These are phyloP conservation scores for Drosophila antonietae DNA, from an alignment of 2,888 invertebrate genomes.

Conservation along the genomic window DNA sequence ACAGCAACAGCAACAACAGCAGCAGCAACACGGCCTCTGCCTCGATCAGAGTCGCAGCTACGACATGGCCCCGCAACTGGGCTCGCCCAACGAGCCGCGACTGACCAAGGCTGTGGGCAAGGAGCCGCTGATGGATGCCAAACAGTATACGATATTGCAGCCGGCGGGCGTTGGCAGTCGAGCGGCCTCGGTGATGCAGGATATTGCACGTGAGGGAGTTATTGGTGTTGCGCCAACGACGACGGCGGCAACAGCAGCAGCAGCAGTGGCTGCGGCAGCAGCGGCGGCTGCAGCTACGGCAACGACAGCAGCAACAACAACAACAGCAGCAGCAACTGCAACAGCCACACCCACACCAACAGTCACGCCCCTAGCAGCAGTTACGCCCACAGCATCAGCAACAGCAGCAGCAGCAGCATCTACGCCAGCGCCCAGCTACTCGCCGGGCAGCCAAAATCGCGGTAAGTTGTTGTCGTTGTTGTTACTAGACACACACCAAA, in stretches of 20 bases:
- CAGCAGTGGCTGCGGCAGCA: conserved; percentile 51
- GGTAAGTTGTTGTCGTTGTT: conserved; percentile 86
- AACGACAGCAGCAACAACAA: conserved; percentile 17
- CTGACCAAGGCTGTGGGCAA: conserved; percentile 23
- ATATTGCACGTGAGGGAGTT: conserved; percentile 89
- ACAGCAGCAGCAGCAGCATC: conserved; percentile 31
- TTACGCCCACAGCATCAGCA: conserved; percentile 82
- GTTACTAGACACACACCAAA: conserved; percentile 49
- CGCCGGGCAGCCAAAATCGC: conserved; percentile 91
- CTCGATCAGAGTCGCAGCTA: conserved; percentile 39
- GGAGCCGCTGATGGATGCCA: conserved; percentile 85
- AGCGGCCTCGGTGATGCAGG: conserved; percentile 92
- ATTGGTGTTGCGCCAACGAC: conserved; percentile 86
- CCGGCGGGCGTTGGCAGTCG: conserved; percentile 92
- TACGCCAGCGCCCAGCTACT: conserved; percentile 87
- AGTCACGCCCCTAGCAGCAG: conserved; percentile 80
- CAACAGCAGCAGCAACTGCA: conserved; percentile 14
- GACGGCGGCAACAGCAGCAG: conserved; percentile 52
- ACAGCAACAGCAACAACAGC: conserved; percentile 43
- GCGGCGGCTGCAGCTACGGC: conserved; percentile 51
- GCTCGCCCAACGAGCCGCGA: conserved; percentile 34
- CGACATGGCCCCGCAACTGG: conserved; percentile 57
- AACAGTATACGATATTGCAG: conserved; percentile 94
- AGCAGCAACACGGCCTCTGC: conserved; percentile 41
- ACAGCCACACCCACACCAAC: conserved; percentile 73